Evolutionary conservation across 2,888 invertebrate genomes (phyloP), one percentile per base, ranked within the genome.

Genomic region (Callimorpha dominula): DNA sequence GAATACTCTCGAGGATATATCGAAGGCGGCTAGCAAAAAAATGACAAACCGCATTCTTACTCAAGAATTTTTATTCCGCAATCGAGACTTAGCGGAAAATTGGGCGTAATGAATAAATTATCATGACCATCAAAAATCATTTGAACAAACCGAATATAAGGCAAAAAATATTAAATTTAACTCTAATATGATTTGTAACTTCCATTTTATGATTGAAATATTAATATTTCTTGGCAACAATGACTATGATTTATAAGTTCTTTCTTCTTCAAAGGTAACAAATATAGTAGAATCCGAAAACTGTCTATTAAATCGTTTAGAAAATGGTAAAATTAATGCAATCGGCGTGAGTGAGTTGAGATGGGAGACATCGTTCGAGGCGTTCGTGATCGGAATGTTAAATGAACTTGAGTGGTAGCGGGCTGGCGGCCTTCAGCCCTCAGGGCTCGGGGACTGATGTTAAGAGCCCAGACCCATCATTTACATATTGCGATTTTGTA

Each of bases 291-390:
- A 93, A 93, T 92, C 90, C 90, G 87, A 85, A 91, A 89, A 93
- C 92, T 92, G 92, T 93, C 92, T 92, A 93, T 94, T 94, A 95
- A 94, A 94, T 93, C 93, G 94, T 92, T 95, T 93, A 93, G 93
- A 94, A 95, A 95, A 94, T 92, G 93, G 93, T 90, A 90, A 93
- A 95, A 95, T 94, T 95, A 95, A 95, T 94, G 95, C 94, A 94
- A 94, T 95, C 93, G 93, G 91, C 89, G 91, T 87, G 88, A 93
- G 94, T 87, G 91, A 91, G 91, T 91, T 88, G 93, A 92, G 92
- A 94, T 93, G 94, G 94, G 90, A 88, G 93, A 93, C 95, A 93
- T 93, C 94, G 94, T 94, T 94, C 89, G 90, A 88, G 88, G 88
- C 89, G 92, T 86, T 92, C 95, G 95, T 95, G 95, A 90, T 89